phyloP scores from a whole-genome alignment of 1,140 invertebrate species.

The Drosophila arizonae region DNA sequence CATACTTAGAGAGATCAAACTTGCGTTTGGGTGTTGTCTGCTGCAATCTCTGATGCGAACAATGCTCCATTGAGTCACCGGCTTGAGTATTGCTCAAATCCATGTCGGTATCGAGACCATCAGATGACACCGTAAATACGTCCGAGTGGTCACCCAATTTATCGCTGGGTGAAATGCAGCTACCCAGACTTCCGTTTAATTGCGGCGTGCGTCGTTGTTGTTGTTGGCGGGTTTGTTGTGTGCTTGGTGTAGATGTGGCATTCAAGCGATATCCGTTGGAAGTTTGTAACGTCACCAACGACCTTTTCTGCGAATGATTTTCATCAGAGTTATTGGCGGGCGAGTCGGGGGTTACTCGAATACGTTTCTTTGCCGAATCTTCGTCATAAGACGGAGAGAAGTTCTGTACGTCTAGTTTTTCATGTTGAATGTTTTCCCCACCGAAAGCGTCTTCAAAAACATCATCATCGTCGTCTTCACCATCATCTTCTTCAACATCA shows the following conservation, averaged over 20 bases:
- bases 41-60: constrained; percentile 46
- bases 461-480: constrained; percentile 39
- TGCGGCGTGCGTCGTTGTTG: constrained; percentile 62
- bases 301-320: constrained; percentile 45
- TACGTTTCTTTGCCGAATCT: constrained; percentile 33
- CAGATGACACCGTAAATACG: constrained; percentile 80
- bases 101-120: constrained; percentile 78
- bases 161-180: constrained; percentile 77
- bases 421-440: constrained; percentile 25
- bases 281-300: constrained; percentile 42
- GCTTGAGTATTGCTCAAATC: constrained; percentile 74
- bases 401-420: neutral
- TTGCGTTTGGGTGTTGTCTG: constrained; percentile 70
- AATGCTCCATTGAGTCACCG: constrained; percentile 58
- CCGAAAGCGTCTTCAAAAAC: constrained; percentile 56
- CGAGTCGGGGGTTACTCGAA: constrained; percentile 29
- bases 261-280: constrained; percentile 51
- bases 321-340: constrained; percentile 15
- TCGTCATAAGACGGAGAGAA: neutral
- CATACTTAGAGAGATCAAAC: constrained; percentile 76
- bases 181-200: constrained; percentile 72
- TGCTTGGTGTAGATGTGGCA: constrained; percentile 66
- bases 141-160: constrained; percentile 79
- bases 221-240: constrained; percentile 22
- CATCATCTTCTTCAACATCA: constrained; percentile 63